A percentile compares a stretch with the other conserved stretches of the same genome.
Conservation (phyloP, 2,888 invertebrate species). For the Drosophila glabriapex region DNA sequence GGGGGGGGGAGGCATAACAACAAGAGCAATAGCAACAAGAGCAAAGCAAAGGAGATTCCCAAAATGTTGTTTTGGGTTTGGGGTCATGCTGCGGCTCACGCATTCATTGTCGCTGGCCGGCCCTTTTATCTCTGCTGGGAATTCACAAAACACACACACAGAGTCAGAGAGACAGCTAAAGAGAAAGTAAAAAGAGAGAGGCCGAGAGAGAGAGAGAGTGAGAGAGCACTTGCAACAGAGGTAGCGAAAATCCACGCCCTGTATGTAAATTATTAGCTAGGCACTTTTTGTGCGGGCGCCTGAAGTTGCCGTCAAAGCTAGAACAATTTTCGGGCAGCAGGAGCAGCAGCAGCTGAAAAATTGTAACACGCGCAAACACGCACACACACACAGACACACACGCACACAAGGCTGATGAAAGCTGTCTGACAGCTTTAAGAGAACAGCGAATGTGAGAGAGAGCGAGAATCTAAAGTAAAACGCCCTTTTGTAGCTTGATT, state of each 20-base stretch:
- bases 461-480: slow-evolving; percentile 62
- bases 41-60: slow-evolving; percentile 37
- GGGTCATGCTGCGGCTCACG: slow-evolving; percentile 43
- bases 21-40: slow-evolving; percentile 36
- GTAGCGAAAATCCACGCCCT: slow-evolving; percentile 81
- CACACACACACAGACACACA: neutral
- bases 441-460: slow-evolving; percentile 19
- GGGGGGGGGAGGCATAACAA: slow-evolving; percentile 11
- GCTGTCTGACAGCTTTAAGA: slow-evolving; percentile 38
- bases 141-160: slow-evolving; percentile 33
- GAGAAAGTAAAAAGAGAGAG: slow-evolving; percentile 8
- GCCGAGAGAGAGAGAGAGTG: slow-evolving; percentile 11
- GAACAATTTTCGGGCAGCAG: slow-evolving; percentile 40
- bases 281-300: slow-evolving; percentile 74
- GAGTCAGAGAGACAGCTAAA: slow-evolving; percentile 11
- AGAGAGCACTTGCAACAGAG: slow-evolving; percentile 38
- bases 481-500: slow-evolving; percentile 68
- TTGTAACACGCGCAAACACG: slow-evolving; percentile 27
- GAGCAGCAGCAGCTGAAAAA: slow-evolving; percentile 62
- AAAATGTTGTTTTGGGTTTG: slow-evolving; percentile 38
- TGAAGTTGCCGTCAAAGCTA: slow-evolving; percentile 70
- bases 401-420: slow-evolving; percentile 15
- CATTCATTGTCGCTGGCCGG: slow-evolving; percentile 63
- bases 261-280: slow-evolving; percentile 83
- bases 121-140: slow-evolving; percentile 62